Conservation (phyloP, 2,797 vertebrate species). For the Tragopan temminckii region DNA sequence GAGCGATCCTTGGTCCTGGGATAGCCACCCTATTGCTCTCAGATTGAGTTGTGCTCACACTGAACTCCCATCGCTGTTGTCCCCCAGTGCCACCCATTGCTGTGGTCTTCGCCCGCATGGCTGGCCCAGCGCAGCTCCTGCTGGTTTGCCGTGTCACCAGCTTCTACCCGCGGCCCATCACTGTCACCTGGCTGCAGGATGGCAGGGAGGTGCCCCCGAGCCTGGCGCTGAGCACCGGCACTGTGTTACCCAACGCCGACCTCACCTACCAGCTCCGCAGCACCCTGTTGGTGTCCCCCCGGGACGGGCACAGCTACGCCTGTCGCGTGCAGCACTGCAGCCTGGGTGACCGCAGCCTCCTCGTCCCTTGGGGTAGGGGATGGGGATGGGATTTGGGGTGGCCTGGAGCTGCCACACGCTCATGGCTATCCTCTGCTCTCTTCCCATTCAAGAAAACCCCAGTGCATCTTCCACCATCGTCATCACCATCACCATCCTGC, state of each 20-base stretch:
- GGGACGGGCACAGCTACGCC: neutral
- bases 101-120: neutral
- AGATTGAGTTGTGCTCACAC: neutral
- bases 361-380: neutral
- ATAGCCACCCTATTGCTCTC: neutral
- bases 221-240: neutral
- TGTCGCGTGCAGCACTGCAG: neutral
- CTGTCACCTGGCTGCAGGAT: neutral
- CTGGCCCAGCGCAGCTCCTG: neutral
- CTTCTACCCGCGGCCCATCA: neutral
- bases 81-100: neutral
- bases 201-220: neutral
- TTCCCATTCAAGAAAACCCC: neutral
- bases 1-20: neutral
- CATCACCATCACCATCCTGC: neutral
- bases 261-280: neutral
- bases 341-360: neutral
- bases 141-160: neutral
- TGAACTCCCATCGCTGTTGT: neutral
- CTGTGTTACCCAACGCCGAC: neutral
- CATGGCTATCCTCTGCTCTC: neutral
- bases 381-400: neutral
- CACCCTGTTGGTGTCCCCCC: neutral
- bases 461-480: neutral
- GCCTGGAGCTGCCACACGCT: neutral